Percentiles rank a stretch among this genome's conserved stretches.
phyloP scores from a whole-genome alignment of 2,797 vertebrate genomes.

The Enteromius afrohamiltoni region DNA sequence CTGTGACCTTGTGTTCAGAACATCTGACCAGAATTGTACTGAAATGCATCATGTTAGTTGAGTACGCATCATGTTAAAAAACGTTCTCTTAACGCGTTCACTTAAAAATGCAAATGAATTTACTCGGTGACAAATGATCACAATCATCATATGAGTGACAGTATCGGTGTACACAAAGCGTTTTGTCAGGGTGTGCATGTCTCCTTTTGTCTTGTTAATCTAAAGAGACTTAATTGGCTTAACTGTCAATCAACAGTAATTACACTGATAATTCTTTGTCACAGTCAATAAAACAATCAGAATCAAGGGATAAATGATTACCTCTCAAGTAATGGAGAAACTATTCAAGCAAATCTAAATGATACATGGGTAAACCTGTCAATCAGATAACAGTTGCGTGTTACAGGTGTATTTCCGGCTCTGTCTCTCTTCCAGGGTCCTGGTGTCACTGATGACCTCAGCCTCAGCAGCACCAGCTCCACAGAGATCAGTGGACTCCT shows the following conservation, averaged over 20 bases:
- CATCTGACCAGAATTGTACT: background rate
- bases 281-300: conserved; percentile 36
- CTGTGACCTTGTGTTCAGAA: conserved; percentile 4
- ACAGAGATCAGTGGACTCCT: conserved; percentile 88
- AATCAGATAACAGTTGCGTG: background rate
- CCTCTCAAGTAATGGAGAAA: conserved; percentile 2
- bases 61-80: background rate
- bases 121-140: background rate
- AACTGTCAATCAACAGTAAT: conserved; percentile 30
- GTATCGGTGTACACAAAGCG: conserved; percentile 2
- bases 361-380: background rate
- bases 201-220: background rate
- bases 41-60: background rate
- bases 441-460: conserved; percentile 85
- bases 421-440: conserved; percentile 78
- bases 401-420: conserved; percentile 15
- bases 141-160: conserved; percentile 4
- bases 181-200: background rate
- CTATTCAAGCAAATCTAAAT: background rate
- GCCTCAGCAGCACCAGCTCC: conserved; percentile 92
- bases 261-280: conserved; percentile 8
- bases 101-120: conserved; percentile 4
- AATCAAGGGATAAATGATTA: conserved; percentile 14
- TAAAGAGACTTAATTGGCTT: conserved; percentile 13
- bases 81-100: background rate